These are phyloP conservation scores for Xenops minutus DNA, from an alignment of 2,797 vertebrate genomes.

Conservation along the genomic window DNA sequence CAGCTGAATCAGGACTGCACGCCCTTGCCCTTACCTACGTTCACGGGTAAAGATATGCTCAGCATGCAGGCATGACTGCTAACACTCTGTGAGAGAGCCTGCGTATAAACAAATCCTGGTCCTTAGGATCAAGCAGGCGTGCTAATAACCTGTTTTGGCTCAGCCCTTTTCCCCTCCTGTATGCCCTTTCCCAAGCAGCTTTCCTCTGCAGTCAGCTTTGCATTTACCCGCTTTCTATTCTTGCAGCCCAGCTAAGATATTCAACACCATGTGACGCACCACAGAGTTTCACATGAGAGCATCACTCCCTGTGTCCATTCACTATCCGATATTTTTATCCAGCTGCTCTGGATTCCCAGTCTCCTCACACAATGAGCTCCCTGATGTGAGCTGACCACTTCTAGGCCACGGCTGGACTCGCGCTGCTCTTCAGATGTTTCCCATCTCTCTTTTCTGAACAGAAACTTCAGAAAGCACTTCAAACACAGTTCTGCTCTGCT, in stretches of 20 bases:
- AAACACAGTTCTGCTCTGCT: background rate
- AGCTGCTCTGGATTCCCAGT: constrained; percentile 31
- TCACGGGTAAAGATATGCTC: background rate
- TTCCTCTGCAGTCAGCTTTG: background rate
- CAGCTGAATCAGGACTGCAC: background rate
- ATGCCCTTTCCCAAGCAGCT: background rate
- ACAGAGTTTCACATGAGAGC: constrained; percentile 13
- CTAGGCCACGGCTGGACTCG: accelerated
- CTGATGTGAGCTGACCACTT: constrained; percentile 22
- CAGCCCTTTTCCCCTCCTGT: background rate
- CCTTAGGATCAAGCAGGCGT: background rate
- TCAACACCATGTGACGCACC: background rate
- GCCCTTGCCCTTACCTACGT: background rate
- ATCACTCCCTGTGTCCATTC: background rate
- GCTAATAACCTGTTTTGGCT: background rate
- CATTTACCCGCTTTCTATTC: constrained; percentile 37
- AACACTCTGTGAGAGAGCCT: background rate
- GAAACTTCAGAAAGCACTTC: background rate
- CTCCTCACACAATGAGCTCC: constrained; percentile 18
- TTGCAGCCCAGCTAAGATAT: background rate
- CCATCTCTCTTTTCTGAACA: background rate
- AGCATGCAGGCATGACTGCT: background rate
- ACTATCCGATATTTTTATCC: constrained; percentile 45
- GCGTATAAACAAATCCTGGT: background rate
- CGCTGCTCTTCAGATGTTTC: background rate